Evolutionary conservation across 2,888 invertebrate species (phyloP).

Genomic region (Nephrotoma flavescens): DNA sequence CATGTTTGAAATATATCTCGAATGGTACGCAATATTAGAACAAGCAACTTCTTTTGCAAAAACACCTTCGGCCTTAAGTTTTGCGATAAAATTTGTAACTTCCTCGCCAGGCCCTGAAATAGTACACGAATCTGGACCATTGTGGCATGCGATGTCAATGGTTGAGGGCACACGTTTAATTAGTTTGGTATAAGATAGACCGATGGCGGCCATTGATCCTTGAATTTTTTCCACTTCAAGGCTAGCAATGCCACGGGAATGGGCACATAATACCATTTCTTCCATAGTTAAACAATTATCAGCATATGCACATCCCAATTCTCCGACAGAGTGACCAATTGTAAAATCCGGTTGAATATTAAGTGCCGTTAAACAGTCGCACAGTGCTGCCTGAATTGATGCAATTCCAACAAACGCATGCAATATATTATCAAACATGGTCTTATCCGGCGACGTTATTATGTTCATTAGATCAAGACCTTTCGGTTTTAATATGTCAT

Average conservation of each 20-base stretch:
- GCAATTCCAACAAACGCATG: conserved; percentile 62
- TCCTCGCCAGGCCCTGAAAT: conserved; percentile 70
- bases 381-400: conserved; percentile 45
- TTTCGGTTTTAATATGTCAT: conserved; percentile 39
- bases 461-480: conserved; percentile 49
- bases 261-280: conserved; percentile 71
- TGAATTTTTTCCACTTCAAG: conserved; percentile 50
- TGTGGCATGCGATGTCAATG: conserved; percentile 78
- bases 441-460: conserved; percentile 44
- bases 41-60: conserved; percentile 75
- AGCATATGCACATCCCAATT: too few species aligned
- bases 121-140: conserved; percentile 73
- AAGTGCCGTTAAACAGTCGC: conserved; percentile 43
- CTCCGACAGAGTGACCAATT: conserved; percentile 37
- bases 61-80: conserved; percentile 51
- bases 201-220: conserved; percentile 29
- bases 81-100: conserved; percentile 47
- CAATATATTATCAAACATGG: conserved; percentile 46
- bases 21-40: conserved; percentile 65
- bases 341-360: conserved; percentile 57
- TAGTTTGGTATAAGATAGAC: conserved; percentile 43
- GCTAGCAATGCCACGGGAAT: conserved; percentile 65
- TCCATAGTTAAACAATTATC: conserved; percentile 81
- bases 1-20: conserved; percentile 40
- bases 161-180: conserved; percentile 49